Evolutionary conservation across 2,797 vertebrate genomes (phyloP).

Genomic region (Uromys caudimaculatus): DNA sequence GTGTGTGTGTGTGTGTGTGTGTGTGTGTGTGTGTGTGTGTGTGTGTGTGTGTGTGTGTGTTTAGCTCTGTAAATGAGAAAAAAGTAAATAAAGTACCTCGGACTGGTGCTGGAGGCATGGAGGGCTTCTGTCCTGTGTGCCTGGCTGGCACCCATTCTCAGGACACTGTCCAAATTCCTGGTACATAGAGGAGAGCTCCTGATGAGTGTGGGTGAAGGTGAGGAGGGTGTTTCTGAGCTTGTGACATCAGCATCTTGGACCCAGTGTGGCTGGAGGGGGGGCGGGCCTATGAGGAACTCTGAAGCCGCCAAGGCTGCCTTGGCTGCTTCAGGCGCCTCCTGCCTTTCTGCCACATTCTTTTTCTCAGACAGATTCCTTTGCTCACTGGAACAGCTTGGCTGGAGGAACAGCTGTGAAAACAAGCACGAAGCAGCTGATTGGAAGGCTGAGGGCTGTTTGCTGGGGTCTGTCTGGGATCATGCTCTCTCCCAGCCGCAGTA

Average conservation of each 20-base stretch:
- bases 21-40: not conserved
- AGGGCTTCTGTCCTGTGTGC: not conserved
- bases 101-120: not conserved
- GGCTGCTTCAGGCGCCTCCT: constrained; percentile 47
- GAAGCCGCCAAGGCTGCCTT: constrained; percentile 22
- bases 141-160: constrained; percentile 19
- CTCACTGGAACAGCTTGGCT: constrained; percentile 77
- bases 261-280: constrained; percentile 33
- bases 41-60: not conserved
- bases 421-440: constrained; percentile 75
- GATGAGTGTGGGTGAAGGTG: not conserved
- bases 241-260: constrained; percentile 41
- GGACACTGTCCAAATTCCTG: constrained; percentile 40
- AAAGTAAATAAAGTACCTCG: constrained; percentile 55
- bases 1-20: not conserved
- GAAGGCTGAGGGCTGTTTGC: constrained; percentile 63
- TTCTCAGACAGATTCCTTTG: constrained; percentile 81
- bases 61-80: constrained; percentile 20
- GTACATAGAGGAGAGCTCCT: not conserved
- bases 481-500: constrained; percentile 27
- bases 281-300: not conserved
- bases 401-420: constrained; percentile 86
- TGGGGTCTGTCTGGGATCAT: constrained; percentile 60
- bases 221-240: constrained; percentile 13
- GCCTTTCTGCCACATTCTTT: constrained; percentile 69